Percentiles rank a stretch among this genome's conserved stretches.
Evolutionary conservation across 1,140 invertebrate species (phyloP).

Genomic region (Listronotus oregonensis): DNA sequence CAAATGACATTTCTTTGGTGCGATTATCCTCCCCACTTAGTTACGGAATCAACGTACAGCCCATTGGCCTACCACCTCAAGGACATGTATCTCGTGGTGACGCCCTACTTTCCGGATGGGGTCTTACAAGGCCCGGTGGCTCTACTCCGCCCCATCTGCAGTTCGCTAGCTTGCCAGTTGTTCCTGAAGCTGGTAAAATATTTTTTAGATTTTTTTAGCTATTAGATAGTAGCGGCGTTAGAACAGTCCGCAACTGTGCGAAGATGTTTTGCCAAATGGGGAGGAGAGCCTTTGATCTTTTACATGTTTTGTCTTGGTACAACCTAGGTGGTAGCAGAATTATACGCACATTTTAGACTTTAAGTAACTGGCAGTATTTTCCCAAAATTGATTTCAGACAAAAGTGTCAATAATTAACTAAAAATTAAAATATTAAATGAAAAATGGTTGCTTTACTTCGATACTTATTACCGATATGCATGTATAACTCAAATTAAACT

Average conservation of each 20-base stretch:
- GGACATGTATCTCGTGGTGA: conserved; percentile 50
- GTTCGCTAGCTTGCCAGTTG: conserved; percentile 6
- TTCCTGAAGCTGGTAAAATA: conserved; percentile 7
- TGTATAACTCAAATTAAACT: no score
- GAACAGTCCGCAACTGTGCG: background rate
- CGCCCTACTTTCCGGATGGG: conserved; percentile 56
- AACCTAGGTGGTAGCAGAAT: no score
- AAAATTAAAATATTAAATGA: no score
- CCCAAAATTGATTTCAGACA: no score
- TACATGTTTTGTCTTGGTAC: no score
- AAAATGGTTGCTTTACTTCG: no score
- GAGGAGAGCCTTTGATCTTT: no score
- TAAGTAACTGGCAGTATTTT: no score
- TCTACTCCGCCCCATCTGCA: conserved; percentile 47
- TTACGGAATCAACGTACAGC: conserved; percentile 53
- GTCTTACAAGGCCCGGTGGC: conserved; percentile 41
- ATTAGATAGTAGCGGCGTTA: background rate
- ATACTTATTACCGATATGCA: no score
- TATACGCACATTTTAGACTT: no score
- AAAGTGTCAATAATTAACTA: no score
- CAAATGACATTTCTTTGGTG: conserved; percentile 69
- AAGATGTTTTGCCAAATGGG: background rate
- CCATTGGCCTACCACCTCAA: conserved; percentile 58
- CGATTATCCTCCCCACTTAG: conserved; percentile 21
- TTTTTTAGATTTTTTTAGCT: background rate